phyloP scores from a whole-genome alignment of 2,888 invertebrate genomes.

The Cryptophagus acutangulus region DNA sequence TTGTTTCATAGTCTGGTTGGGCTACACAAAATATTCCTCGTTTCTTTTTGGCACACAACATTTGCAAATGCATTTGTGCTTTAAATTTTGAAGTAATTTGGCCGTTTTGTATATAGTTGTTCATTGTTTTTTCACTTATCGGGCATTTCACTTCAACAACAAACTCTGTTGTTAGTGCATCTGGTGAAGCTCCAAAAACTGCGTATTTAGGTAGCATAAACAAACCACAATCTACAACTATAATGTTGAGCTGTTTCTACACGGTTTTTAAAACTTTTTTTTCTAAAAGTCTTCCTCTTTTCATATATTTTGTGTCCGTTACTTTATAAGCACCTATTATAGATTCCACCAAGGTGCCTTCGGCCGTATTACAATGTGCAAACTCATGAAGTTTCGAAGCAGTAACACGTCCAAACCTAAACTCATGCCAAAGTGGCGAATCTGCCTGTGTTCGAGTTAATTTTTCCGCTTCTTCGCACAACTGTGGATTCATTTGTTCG shows the following conservation, averaged over 20 bases:
- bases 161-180: slow-evolving; percentile 9
- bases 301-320: slow-evolving; percentile 11
- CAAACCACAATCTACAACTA: slow-evolving; percentile 6
- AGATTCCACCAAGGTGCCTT: too few species aligned
- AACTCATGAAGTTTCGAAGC: slow-evolving; percentile 21
- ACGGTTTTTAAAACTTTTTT: slow-evolving; percentile 6
- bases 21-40: too few species aligned
- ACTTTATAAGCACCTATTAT: slow-evolving; percentile 14
- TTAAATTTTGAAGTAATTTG: too few species aligned
- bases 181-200: slow-evolving; percentile 11
- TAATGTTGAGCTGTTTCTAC: slow-evolving; percentile 2
- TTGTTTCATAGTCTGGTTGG: too few species aligned
- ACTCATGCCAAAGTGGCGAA: slow-evolving; percentile 21
- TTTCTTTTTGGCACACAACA: too few species aligned
- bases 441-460: slow-evolving; percentile 12
- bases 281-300: slow-evolving; percentile 10
- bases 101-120: too few species aligned
- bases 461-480: slow-evolving; percentile 11
- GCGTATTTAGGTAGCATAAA: slow-evolving; percentile 4
- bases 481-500: slow-evolving; percentile 1
- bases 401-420: slow-evolving; percentile 22
- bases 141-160: too few species aligned
- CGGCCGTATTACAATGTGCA: slow-evolving; percentile 15
- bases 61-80: too few species aligned
- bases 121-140: slow-evolving; percentile 10